These are phyloP conservation scores for Bucorvus abyssinicus DNA, from an alignment of 2,797 vertebrate genomes.

Conservation along the genomic window DNA sequence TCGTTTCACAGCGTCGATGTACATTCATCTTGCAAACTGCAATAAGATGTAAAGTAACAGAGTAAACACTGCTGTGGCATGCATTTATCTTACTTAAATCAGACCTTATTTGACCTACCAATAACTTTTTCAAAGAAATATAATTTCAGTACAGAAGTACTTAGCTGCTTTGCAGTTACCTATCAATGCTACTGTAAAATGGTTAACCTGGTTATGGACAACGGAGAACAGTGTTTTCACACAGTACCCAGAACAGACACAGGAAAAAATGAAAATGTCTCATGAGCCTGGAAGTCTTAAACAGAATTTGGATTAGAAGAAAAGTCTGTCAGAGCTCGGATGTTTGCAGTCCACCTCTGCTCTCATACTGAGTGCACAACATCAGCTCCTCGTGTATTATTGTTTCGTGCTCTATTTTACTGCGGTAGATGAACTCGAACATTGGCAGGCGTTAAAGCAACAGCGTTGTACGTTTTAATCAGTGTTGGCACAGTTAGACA, in stretches of 20 bases:
- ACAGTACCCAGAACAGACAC: background rate
- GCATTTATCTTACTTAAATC: background rate
- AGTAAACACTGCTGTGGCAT: background rate
- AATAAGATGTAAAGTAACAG: background rate
- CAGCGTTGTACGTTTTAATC: background rate
- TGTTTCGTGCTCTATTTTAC: background rate
- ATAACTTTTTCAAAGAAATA: background rate
- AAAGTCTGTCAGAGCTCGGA: background rate
- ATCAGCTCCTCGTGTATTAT: background rate
- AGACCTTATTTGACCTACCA: background rate
- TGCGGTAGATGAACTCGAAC: background rate
- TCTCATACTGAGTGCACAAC: background rate
- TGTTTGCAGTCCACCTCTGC: background rate
- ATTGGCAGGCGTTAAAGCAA: background rate
- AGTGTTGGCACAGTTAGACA: background rate
- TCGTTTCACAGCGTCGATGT: constrained; percentile 93
- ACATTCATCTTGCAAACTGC: constrained; percentile 98
- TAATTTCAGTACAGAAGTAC: background rate
- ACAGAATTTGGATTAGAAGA: background rate
- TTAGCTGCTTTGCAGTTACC: background rate
- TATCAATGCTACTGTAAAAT: background rate
- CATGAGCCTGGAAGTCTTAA: background rate
- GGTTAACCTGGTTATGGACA: background rate
- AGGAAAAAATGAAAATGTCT: background rate
- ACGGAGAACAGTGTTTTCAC: background rate